These are phyloP conservation scores for Brachypodius melanocephalos DNA, from an alignment of 2,113 vertebrate species.

Conservation along the genomic window DNA sequence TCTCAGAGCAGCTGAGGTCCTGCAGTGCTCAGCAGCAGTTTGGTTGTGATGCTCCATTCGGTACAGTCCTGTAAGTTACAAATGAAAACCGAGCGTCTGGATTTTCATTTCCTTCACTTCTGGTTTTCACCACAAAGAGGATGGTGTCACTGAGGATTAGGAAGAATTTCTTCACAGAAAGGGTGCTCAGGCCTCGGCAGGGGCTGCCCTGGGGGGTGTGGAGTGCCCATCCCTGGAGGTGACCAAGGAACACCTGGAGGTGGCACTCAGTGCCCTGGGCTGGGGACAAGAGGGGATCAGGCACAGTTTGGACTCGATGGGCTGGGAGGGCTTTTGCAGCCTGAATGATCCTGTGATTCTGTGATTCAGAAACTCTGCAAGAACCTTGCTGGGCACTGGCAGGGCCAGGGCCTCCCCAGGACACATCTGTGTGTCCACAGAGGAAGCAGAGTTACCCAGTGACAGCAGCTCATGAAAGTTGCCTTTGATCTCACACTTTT, in stretches of 20 bases:
- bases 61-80: not conserved
- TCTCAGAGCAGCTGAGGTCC: not conserved
- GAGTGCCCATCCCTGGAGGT: not conserved
- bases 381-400: not conserved
- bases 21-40: not conserved
- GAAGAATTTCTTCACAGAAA: not conserved
- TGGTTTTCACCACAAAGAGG: not conserved
- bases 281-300: not conserved
- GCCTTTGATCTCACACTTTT: not conserved
- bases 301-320: rapidly evolving
- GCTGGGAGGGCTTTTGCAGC: not conserved
- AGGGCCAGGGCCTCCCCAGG: not conserved
- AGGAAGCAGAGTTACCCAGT: not conserved
- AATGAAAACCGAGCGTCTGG: not conserved
- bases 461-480: not conserved
- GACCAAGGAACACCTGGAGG: rapidly evolving
- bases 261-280: not conserved
- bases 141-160: not conserved
- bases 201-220: not conserved
- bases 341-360: not conserved
- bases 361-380: not conserved
- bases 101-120: not conserved
- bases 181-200: not conserved
- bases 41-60: not conserved
- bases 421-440: not conserved